Percentiles rank a stretch among this genome's conserved stretches.
Conservation (phyloP, 2,888 invertebrate genomes). For the Troides helena region DNA sequence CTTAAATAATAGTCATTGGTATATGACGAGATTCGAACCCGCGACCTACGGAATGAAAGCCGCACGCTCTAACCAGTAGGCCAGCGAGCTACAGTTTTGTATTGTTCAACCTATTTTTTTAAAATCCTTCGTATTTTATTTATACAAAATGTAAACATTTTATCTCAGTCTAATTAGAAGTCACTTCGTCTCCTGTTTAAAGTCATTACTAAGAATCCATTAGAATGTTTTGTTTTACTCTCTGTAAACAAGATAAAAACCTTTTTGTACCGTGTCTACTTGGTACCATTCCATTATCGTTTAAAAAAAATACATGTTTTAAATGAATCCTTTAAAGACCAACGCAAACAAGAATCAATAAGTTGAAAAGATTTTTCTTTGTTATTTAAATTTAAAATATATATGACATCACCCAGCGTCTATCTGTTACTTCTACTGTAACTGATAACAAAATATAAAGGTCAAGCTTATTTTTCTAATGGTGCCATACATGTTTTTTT, state of each 20-base stretch:
- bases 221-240: constrained; percentile 1
- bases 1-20: too few relatives aligned
- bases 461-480: too few relatives aligned
- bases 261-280: not conserved
- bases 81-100: too few relatives aligned
- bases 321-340: not conserved
- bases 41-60: too few relatives aligned
- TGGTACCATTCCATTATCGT: not conserved
- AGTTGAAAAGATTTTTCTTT: too few relatives aligned
- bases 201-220: not conserved
- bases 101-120: not conserved
- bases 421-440: too few relatives aligned
- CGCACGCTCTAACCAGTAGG: too few relatives aligned
- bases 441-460: too few relatives aligned
- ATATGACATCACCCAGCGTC: too few relatives aligned
- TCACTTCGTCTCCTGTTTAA: not conserved
- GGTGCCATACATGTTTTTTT: too few relatives aligned
- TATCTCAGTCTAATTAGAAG: not conserved
- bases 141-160: not conserved
- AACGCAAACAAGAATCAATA: not conserved
- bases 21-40: too few relatives aligned
- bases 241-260: not conserved
- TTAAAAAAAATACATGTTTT: not conserved
- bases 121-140: not conserved
- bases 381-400: too few relatives aligned